These are phyloP conservation scores for Reinhardtius hippoglossoides DNA, from an alignment of 2,113 vertebrate species.

Conservation along the genomic window DNA sequence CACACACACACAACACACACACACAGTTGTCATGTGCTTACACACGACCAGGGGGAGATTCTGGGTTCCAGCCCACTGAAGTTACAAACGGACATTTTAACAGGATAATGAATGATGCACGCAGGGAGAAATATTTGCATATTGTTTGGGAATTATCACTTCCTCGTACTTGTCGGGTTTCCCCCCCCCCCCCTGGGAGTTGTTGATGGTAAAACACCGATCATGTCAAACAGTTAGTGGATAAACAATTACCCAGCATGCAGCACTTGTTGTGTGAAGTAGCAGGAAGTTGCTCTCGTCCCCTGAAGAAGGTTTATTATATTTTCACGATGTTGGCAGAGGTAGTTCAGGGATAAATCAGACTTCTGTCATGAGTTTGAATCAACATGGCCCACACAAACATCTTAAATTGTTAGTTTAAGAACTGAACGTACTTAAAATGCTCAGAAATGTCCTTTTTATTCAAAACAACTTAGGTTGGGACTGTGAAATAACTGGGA, in stretches of 20 bases:
- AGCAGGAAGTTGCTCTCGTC: neutral
- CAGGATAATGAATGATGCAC: too few relatives aligned
- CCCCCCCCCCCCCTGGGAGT: neutral
- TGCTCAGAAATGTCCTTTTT: too few relatives aligned
- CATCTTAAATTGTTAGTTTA: too few relatives aligned
- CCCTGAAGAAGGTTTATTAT: neutral
- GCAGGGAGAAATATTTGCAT: neutral
- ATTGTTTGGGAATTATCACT: neutral
- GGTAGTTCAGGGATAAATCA: neutral
- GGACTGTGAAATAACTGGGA: too few relatives aligned
- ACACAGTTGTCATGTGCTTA: slow-evolving; percentile 1
- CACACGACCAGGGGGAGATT: neutral
- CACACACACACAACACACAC: neutral
- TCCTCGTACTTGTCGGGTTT: neutral
- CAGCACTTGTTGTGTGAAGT: too few relatives aligned
- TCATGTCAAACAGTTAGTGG: too few relatives aligned
- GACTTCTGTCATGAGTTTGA: too few relatives aligned
- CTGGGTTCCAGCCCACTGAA: neutral
- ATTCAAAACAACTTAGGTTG: too few relatives aligned
- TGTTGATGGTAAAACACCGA: neutral
- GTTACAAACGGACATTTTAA: too few relatives aligned
- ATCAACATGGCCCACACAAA: too few relatives aligned
- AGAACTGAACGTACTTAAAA: too few relatives aligned
- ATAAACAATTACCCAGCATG: too few relatives aligned
- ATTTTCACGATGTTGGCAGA: neutral